These are phyloP conservation scores for Malacosoma neustria DNA, from an alignment of 2,888 invertebrate genomes.

Conservation along the genomic window DNA sequence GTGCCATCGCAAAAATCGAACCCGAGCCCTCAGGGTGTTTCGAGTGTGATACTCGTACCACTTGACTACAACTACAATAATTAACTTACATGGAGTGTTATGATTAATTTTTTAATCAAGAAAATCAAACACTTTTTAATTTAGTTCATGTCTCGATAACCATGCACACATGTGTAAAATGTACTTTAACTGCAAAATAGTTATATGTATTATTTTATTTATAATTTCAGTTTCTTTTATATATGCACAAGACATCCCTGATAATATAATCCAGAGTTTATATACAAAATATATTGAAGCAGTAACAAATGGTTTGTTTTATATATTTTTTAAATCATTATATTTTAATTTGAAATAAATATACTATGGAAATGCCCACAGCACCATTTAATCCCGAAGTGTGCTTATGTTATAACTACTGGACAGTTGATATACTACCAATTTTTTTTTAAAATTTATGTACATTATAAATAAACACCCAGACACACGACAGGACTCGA, in stretches of 20 bases:
- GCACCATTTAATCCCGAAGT: too few relatives aligned
- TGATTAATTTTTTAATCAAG: slow-evolving; percentile 16
- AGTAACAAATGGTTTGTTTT: slow-evolving; percentile 22
- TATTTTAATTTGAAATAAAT: not conserved
- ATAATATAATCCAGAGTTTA: slow-evolving; percentile 21
- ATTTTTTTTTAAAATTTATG: too few relatives aligned
- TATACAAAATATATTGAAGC: slow-evolving; percentile 33
- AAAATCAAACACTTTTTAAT: slow-evolving; percentile 15
- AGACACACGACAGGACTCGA: too few relatives aligned
- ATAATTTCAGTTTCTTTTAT: slow-evolving; percentile 5
- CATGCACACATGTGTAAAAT: slow-evolving; percentile 8
- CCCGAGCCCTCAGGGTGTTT: too few relatives aligned
- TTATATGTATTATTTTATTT: slow-evolving; percentile 6
- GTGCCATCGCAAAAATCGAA: too few relatives aligned
- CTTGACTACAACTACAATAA: too few relatives aligned
- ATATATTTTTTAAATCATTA: not conserved
- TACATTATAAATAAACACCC: too few relatives aligned
- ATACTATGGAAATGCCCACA: not conserved
- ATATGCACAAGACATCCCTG: slow-evolving; percentile 7
- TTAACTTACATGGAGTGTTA: too few relatives aligned
- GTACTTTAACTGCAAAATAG: slow-evolving; percentile 3
- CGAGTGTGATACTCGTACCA: too few relatives aligned
- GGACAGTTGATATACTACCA: too few relatives aligned
- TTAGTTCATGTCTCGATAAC: slow-evolving; percentile 4
- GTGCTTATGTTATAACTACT: too few relatives aligned